phyloP scores from a whole-genome alignment of 2,797 vertebrate species.

The Perodicticus potto region DNA sequence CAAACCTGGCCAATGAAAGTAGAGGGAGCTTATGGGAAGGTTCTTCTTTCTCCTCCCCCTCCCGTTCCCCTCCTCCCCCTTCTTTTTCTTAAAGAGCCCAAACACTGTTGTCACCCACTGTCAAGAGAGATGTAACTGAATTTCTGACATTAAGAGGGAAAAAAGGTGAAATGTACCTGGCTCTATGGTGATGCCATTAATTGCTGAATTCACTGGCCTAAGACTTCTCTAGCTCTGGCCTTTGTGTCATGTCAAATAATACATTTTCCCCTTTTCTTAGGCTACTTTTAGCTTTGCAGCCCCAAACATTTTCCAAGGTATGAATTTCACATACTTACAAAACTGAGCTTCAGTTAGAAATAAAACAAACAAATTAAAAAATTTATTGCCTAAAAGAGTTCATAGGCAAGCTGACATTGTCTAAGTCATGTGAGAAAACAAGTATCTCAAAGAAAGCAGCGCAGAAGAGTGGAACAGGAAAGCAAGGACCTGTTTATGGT shows the following conservation, averaged over 20 bases:
- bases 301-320: neutral
- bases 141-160: neutral
- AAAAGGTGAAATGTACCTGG: neutral
- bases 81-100: neutral
- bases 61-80: too few relatives aligned
- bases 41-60: neutral
- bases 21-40: neutral
- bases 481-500: neutral
- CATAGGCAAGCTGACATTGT: neutral
- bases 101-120: neutral
- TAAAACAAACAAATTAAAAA: neutral
- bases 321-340: constrained; percentile 12
- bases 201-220: neutral
- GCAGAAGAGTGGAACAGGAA: neutral
- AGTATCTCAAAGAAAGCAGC: neutral
- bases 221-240: neutral
- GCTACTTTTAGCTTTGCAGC: neutral
- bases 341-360: neutral
- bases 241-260: neutral
- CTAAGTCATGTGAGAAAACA: neutral
- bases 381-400: neutral
- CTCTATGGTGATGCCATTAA: neutral
- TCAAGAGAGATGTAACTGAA: neutral
- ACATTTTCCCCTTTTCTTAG: constrained; percentile 15
- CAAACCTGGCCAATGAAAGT: neutral